Conservation (phyloP, 2,797 vertebrate genomes). For the Tiaroga cobitis region DNA sequence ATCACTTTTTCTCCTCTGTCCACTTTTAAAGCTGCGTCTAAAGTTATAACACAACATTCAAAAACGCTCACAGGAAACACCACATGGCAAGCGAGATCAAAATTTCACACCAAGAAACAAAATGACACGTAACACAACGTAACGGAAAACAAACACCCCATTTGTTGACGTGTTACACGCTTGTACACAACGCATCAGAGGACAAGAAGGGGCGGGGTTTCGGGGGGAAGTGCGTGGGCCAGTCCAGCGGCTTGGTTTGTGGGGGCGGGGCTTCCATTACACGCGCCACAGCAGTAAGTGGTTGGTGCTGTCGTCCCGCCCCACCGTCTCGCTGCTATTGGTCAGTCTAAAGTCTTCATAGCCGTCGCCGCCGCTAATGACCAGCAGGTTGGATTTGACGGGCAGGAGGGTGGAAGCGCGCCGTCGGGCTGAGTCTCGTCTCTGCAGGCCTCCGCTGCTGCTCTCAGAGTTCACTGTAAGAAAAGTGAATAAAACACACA, state of each 20-base stretch:
- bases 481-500: neutral
- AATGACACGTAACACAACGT: slow-evolving; percentile 46
- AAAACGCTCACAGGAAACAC: slow-evolving; percentile 53
- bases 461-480: slow-evolving; percentile 71
- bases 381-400: slow-evolving; percentile 87
- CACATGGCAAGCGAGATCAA: slow-evolving; percentile 55
- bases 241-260: slow-evolving; percentile 34
- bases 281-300: slow-evolving; percentile 96
- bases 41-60: slow-evolving; percentile 56
- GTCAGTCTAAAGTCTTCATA: slow-evolving; percentile 97
- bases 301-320: slow-evolving; percentile 97
- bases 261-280: slow-evolving; percentile 70
- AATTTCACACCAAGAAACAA: slow-evolving; percentile 55
- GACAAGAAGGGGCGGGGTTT: slow-evolving; percentile 41
- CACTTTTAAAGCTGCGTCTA: slow-evolving; percentile 34
- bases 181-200: slow-evolving; percentile 63
- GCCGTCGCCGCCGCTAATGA: slow-evolving; percentile 95
- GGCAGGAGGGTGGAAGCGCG: slow-evolving; percentile 78
- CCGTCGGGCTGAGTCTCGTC: slow-evolving; percentile 80
- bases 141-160: slow-evolving; percentile 52
- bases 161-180: slow-evolving; percentile 57
- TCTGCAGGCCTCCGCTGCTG: slow-evolving; percentile 75
- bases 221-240: slow-evolving; percentile 35
- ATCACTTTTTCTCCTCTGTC: neutral
- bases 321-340: slow-evolving; percentile 93